phyloP scores from a whole-genome alignment of 2,888 invertebrate genomes.

The Phorcus lineatus region DNA sequence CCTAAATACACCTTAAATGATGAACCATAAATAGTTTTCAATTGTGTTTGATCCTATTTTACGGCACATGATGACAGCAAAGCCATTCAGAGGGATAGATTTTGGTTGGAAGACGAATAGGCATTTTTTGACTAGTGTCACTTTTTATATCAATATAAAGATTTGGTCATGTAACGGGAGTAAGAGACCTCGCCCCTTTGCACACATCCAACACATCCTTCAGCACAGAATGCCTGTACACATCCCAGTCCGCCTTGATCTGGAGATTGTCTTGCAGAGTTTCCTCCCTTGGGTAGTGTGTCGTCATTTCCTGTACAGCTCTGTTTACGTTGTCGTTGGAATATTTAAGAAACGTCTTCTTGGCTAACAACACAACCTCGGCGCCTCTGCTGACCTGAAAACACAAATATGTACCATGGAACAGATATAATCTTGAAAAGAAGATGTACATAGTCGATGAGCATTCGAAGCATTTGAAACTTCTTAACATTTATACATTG shows the following conservation, averaged over 20 bases:
- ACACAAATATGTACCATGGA: not conserved
- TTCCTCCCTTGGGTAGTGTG: constrained; percentile 56
- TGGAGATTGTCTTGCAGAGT: constrained; percentile 60
- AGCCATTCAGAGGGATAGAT: too few relatives aligned
- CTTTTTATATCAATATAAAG: too few relatives aligned
- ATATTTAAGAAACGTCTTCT: constrained; percentile 61
- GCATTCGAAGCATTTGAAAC: too few relatives aligned
- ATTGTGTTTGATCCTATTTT: too few relatives aligned
- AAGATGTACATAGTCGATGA: too few relatives aligned
- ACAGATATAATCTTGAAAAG: not conserved
- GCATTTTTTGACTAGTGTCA: too few relatives aligned
- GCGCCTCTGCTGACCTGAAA: constrained; percentile 65
- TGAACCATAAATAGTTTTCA: too few relatives aligned
- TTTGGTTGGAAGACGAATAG: too few relatives aligned
- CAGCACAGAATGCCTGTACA: constrained; percentile 47
- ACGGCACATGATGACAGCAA: too few relatives aligned
- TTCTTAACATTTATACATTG: too few relatives aligned
- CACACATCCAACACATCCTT: constrained; percentile 11
- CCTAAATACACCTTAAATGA: too few relatives aligned
- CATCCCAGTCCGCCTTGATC: constrained; percentile 56
- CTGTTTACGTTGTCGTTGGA: constrained; percentile 52
- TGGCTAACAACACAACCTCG: constrained; percentile 65
- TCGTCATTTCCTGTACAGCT: constrained; percentile 48
- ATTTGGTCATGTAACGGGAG: not conserved
- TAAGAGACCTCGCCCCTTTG: not conserved